phyloP scores from a whole-genome alignment of 2,888 invertebrate genomes.

The Platypus cylindrus region DNA sequence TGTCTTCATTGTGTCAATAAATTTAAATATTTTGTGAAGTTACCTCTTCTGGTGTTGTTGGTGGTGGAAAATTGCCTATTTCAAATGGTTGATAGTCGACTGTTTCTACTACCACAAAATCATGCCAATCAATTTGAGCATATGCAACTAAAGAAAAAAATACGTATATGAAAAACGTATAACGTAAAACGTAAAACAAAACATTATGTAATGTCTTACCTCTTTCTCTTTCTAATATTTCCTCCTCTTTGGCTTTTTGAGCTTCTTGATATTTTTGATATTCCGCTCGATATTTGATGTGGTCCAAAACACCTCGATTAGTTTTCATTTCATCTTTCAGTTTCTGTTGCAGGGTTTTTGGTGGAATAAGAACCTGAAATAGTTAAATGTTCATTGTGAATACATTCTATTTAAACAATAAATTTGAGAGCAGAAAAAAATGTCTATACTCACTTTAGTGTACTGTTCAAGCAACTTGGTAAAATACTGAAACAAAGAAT shows the following conservation, averaged over 20 bases:
- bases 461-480: slow-evolving; percentile 97
- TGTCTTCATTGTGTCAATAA: not conserved
- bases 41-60: slow-evolving; percentile 93
- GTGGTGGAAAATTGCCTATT: slow-evolving; percentile 90
- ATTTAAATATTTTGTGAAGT: not conserved
- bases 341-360: slow-evolving; percentile 75
- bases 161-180: slow-evolving; percentile 3
- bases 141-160: slow-evolving; percentile 54
- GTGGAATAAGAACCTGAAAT: slow-evolving; percentile 69
- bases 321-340: slow-evolving; percentile 65
- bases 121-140: slow-evolving; percentile 99
- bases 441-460: slow-evolving; percentile 56
- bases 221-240: slow-evolving; percentile 88
- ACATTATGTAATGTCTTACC: slow-evolving; percentile 32
- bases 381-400: slow-evolving; percentile 7
- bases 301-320: slow-evolving; percentile 61
- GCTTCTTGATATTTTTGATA: slow-evolving; percentile 94
- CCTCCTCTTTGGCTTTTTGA: slow-evolving; percentile 85
- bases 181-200: too few relatives aligned
- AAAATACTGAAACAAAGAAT: slow-evolving; percentile 96
- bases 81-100: slow-evolving; percentile 98
- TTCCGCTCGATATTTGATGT: slow-evolving; percentile 86
- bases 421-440: not conserved
- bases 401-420: not conserved
- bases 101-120: slow-evolving; percentile 99